phyloP scores from a whole-genome alignment of 2,113 vertebrate genomes.

The Erythrolamprus reginae region DNA sequence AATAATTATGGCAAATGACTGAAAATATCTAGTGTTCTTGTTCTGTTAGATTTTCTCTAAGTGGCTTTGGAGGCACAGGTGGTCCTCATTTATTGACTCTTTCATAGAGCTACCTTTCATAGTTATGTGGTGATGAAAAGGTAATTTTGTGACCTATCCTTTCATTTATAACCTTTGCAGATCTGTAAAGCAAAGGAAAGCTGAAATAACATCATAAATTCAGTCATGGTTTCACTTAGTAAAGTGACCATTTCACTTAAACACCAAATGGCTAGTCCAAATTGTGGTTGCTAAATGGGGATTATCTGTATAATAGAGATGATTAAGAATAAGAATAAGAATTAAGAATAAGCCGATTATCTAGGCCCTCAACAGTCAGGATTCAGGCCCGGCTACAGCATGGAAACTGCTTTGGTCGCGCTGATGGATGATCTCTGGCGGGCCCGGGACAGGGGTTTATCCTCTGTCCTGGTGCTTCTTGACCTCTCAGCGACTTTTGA shows the following conservation, averaged over 20 bases:
- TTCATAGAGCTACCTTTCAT: neutral
- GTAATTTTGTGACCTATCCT: neutral
- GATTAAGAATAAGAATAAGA: neutral
- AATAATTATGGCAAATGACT: conserved; percentile 28
- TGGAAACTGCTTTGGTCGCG: too few species aligned
- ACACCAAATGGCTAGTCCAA: neutral
- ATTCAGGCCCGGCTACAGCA: too few species aligned
- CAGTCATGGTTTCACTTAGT: neutral
- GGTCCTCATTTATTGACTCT: neutral
- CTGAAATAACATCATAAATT: neutral
- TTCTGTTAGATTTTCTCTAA: neutral
- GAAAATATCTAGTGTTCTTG: neutral
- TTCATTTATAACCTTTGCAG: neutral
- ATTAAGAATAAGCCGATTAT: too few species aligned
- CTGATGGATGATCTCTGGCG: too few species aligned
- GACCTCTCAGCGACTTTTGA: too few species aligned
- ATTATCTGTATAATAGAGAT: neutral
- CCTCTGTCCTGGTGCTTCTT: too few species aligned
- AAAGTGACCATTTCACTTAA: neutral
- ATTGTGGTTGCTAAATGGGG: neutral
- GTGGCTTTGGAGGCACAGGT: neutral
- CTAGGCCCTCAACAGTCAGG: too few species aligned
- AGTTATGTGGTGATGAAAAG: neutral
- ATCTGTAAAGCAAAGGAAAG: neutral
- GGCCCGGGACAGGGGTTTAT: too few species aligned